Conservation (phyloP, 92 coral and sea anemone genomes). For the Phenganax marumi region DNA sequence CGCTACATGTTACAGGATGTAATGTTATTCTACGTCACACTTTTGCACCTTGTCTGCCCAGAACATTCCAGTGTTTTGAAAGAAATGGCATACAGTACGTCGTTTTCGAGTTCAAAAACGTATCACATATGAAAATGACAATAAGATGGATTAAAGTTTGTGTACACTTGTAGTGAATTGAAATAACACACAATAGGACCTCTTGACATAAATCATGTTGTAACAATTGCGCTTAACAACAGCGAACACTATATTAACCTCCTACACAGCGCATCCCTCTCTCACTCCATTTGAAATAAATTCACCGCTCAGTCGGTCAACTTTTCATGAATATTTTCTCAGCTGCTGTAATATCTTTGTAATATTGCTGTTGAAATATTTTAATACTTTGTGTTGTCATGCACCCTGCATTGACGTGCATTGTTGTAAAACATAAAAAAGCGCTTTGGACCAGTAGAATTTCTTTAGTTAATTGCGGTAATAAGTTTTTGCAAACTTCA, state of each 20-base stretch:
- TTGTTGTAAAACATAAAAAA: not conserved
- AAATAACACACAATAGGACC: not conserved
- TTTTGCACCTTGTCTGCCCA: not conserved
- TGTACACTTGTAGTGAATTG: slow-evolving; percentile 10
- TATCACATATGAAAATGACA: slow-evolving; percentile 2
- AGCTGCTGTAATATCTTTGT: slow-evolving; percentile 15
- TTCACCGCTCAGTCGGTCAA: not conserved
- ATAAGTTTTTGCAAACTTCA: slow-evolving; percentile 2
- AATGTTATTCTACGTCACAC: not conserved
- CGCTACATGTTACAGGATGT: not conserved
- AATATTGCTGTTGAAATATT: not conserved
- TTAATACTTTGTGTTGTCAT: not conserved
- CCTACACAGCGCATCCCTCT: not conserved
- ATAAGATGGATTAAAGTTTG: slow-evolving; percentile 23
- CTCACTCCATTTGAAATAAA: not conserved
- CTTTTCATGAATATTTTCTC: not conserved
- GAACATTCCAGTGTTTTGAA: not conserved
- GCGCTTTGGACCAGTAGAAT: slow-evolving; percentile 1
- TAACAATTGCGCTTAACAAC: not conserved
- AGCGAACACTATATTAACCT: slow-evolving; percentile 5
- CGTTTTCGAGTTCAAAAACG: too few species aligned
- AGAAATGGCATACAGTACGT: not conserved
- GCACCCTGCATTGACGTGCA: not conserved
- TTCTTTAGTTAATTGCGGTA: not conserved
- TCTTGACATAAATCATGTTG: not conserved